Evolutionary conservation across 2,113 vertebrate species (phyloP).

Genomic region (Cricetomys ansorgei): DNA sequence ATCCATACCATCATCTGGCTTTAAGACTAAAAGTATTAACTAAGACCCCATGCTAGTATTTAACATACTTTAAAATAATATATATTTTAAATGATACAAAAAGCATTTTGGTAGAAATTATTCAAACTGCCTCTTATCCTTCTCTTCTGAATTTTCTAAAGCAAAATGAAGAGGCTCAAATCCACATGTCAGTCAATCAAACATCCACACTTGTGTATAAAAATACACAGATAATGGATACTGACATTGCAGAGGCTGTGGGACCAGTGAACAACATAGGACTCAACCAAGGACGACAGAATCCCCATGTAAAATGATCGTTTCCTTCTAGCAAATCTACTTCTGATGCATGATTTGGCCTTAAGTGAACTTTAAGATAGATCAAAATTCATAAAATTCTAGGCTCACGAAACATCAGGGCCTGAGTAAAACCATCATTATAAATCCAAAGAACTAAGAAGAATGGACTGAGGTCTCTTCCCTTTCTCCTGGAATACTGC

Average conservation of each 20-base stretch:
- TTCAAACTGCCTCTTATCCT: slow-evolving; percentile 6
- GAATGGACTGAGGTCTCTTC: not conserved
- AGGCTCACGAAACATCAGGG: not conserved
- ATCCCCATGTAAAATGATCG: not conserved
- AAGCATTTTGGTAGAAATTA: slow-evolving; percentile 46
- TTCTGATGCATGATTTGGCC: not conserved
- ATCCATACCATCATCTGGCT: not conserved
- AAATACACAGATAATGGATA: not conserved
- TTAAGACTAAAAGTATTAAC: slow-evolving; percentile 75
- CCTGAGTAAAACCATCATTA: slow-evolving; percentile 39
- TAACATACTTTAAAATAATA: slow-evolving; percentile 54
- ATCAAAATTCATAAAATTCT: slow-evolving; percentile 37
- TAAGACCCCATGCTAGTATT: slow-evolving; percentile 18
- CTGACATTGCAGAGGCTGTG: not conserved
- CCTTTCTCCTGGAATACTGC: not conserved
- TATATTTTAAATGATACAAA: slow-evolving; percentile 47
- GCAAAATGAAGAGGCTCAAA: slow-evolving; percentile 32
- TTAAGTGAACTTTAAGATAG: not conserved
- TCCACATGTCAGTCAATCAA: not conserved
- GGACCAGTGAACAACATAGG: not conserved
- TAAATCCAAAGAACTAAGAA: not conserved
- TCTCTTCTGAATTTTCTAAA: slow-evolving; percentile 35
- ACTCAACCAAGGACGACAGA: not conserved
- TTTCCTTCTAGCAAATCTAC: not conserved
- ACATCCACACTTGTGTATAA: not conserved